Base-by-base conservation (phyloP, 2,888 invertebrate genomes). In the Melieria picta region DNA sequence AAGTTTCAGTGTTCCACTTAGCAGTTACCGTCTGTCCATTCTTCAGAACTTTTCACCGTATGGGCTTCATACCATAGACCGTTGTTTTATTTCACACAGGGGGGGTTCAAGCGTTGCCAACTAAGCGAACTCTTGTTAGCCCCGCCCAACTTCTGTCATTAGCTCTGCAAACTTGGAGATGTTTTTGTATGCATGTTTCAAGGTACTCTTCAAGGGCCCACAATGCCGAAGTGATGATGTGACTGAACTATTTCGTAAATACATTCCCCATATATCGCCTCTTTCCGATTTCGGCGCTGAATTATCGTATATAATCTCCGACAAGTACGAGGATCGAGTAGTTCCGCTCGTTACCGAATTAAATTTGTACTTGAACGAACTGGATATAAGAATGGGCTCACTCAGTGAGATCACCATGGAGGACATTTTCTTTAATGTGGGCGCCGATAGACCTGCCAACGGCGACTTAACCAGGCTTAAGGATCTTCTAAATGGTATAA, bases 361-460 rank as follows among this genome's bases (percentile, higher is more conserved):
- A 45, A 71, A 74, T 52, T 48, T 16, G 6, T 45, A 52, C 7
- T 45, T 48, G 1, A 7, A 62, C 3, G n/a, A 52, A 7, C 66
- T 76, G 0, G 46, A 62, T 11, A 69, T 76, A 9, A 61, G 11
- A n/a, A 65, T 67, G 9, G 69, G 60, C 47, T 48, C 67, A 43
- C 65, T 76, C 4, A 69, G 65, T n/a, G 65, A 74, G 45, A 56
- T 48, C 5, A 60, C 69, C 5, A 46, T 74, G 13, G 71, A 72
- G 13, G 75, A 76, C 10, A 55, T 76, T 0, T 71, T 76, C 57
- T 56, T 74, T 3, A 45, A 63, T 2, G 62, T 69, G 43, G 69
- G 69, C 16, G 67, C 69, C 9, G 71, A 72, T 13, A 30, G 55
- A 16, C 43, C 72, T 4, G 47, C 48, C 42, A 62, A 48, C 43